Evolutionary conservation across 2,797 vertebrate species (phyloP).

Genomic region (Gobionotothen gibberifrons): DNA sequence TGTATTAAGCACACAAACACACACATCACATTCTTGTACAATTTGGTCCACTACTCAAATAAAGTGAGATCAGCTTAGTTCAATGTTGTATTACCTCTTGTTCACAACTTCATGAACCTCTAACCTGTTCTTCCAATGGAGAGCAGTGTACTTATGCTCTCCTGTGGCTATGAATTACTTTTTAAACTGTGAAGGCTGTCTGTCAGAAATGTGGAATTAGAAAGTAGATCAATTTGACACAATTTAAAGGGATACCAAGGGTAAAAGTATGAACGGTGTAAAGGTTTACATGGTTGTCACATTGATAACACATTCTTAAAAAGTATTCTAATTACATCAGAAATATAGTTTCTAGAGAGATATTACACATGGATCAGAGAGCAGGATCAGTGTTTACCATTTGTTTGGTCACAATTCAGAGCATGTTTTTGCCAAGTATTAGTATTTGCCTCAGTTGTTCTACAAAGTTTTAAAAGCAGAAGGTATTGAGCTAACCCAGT

Average conservation of each 20-base stretch:
- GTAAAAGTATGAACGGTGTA: background rate
- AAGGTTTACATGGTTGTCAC: background rate
- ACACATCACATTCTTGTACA: constrained; percentile 31
- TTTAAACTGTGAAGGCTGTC: background rate
- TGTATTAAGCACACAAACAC: constrained; percentile 51
- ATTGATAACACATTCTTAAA: background rate
- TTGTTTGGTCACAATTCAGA: constrained; percentile 9
- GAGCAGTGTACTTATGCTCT: constrained; percentile 33
- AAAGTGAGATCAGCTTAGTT: constrained; percentile 18
- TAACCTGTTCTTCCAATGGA: constrained; percentile 6
- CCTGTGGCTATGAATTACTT: constrained; percentile 29
- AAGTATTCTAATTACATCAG: background rate
- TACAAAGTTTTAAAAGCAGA: constrained; percentile 38
- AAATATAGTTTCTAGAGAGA: background rate
- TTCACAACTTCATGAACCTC: constrained; percentile 17
- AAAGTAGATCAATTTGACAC: background rate
- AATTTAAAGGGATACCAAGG: background rate
- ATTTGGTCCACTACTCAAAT: background rate
- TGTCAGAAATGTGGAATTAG: constrained; percentile 3
- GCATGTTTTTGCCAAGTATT: constrained; percentile 20
- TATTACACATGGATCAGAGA: background rate
- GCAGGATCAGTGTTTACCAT: background rate
- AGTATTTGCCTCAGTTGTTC: constrained; percentile 39
- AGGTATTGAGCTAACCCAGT: constrained; percentile 16
- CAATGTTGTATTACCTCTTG: constrained; percentile 16